Base-by-base conservation (phyloP, 2,113 vertebrate species). In the Blennius ocellaris region DNA sequence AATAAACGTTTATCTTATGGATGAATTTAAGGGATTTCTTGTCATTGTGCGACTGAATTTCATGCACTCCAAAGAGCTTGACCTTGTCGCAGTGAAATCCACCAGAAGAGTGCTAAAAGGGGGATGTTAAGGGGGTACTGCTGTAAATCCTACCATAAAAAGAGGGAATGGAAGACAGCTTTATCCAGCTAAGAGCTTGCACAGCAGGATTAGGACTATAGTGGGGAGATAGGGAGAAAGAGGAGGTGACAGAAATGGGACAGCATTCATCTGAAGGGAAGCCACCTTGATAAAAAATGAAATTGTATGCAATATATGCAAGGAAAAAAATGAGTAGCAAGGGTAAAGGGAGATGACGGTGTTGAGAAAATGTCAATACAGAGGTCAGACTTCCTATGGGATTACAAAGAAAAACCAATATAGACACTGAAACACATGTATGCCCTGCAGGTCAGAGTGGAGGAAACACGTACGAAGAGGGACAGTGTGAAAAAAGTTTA, bases 111-210 rank as follows among this genome's bases (percentile, higher is more conserved):
- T 48, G 57, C 73, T 83, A 75, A 87, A 77, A 81, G 60, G 51
- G 50, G 44, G 59, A 64, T 66, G 66, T 41, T 69, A 78, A 76
- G 62, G 68, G 70, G 70, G 70, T 69, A 73, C 76, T 65, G 77
- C 72, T 71, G 73, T 74, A 82, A 89, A 85, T 87, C 85, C 89
- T 76, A 69, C 67, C 72, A 87, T 86, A 75, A 89, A 87, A 78
- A 88, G 76, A 82, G 82, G 69, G 58, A 73, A 75, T 83, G 69
- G 74, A 69, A 77, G 73, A 84, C 80, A 75, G 73, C 51, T 77
- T 87, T 84, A 88, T 88, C 80, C 76, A 83, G 80, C 86, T 87
- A 77, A 87, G 80, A 82, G 87, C 60, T 76, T 65, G 50, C 81
- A 81, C 67, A 40, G 73, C 64, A 68, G 86, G 86, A 91, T 88